Base-by-base conservation (phyloP, 2,113 vertebrate genomes). In the Chrysochloris asiatica region DNA sequence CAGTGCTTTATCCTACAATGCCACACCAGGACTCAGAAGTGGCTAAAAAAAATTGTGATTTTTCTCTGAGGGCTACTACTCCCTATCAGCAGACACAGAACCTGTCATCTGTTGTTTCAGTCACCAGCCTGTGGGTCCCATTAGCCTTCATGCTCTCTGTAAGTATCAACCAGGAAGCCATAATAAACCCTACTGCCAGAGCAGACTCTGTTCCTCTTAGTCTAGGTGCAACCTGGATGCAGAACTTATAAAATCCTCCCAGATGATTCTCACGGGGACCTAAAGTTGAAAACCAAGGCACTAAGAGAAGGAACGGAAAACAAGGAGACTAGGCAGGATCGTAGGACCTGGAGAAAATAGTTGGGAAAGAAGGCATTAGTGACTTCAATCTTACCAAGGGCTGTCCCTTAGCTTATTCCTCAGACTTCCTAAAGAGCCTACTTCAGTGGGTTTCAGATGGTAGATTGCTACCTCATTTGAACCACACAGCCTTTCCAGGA, bases 131-230 rank as follows among this genome's bases (percentile, higher is more conserved):
- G 33, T 12, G 0, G 0, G 13, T 71, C 36, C 8, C 38, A 54
- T 67, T 19, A n/a, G 50, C 52, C n/a, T 75, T 45, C 4, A 1
- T 12, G 10, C 1, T 7, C 33, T 8, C 0, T 1, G 24, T 0
- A 26, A 65, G 17, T 4, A 45, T 28, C 45, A 6, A 3, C 13
- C 1, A 17, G 22, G 59, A 48, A 48, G 1, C 6, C 8, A n/a
- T 30, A 11, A 19, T 12, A 2, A 12, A 19, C 16, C 72, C 28
- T 22, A 36, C 56, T 56, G 16, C 33, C 33, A 8, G 36, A 52
- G 24, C 3, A 28, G 10, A 28, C 8, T 5, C 19, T 16, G 22
- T 36, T 17, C 65, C 9, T 16, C 59, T 79, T 41, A 16, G 17
- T 67, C 82, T 41, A 10, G 41, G 21, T 19, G 11, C 48, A 61